These are phyloP conservation scores for Gymnogyps californianus DNA, from an alignment of 2,113 vertebrate species.

Conservation along the genomic window DNA sequence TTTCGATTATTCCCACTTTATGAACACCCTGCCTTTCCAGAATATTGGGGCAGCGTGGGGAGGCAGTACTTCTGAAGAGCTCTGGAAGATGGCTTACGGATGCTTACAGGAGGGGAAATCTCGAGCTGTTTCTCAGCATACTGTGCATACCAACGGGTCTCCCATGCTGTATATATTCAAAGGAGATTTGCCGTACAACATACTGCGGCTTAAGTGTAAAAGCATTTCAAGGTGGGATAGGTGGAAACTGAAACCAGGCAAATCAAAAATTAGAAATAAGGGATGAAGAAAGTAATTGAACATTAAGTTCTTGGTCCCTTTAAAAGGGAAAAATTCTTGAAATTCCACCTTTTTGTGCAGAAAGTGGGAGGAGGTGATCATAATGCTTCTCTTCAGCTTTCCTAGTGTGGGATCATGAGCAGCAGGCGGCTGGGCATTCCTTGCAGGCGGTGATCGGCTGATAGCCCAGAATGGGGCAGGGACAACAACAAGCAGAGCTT, in stretches of 20 bases:
- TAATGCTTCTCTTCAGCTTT: conserved; percentile 4
- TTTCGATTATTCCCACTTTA: neutral
- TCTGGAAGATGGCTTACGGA: neutral
- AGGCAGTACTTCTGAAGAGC: neutral
- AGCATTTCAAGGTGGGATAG: neutral
- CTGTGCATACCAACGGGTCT: neutral
- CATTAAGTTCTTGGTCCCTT: neutral
- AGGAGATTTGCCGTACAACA: neutral
- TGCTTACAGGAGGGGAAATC: neutral
- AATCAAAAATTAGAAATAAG: neutral
- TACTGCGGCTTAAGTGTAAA: neutral
- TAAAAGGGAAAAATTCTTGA: neutral
- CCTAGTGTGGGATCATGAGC: neutral
- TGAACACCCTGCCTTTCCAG: neutral
- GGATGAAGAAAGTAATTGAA: neutral
- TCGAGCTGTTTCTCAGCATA: neutral
- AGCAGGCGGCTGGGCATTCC: neutral
- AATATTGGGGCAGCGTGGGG: neutral
- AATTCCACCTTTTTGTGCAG: neutral
- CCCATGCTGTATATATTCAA: neutral
- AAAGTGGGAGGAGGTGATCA: neutral
- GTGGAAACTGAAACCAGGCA: neutral
- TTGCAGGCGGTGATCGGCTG: neutral
- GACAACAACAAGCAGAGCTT: neutral
- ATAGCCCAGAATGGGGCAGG: neutral